A percentile compares a stretch with the other conserved stretches of the same genome.
phyloP scores from a whole-genome alignment of 2,888 invertebrate genomes.

The Cyclophora albipunctata region DNA sequence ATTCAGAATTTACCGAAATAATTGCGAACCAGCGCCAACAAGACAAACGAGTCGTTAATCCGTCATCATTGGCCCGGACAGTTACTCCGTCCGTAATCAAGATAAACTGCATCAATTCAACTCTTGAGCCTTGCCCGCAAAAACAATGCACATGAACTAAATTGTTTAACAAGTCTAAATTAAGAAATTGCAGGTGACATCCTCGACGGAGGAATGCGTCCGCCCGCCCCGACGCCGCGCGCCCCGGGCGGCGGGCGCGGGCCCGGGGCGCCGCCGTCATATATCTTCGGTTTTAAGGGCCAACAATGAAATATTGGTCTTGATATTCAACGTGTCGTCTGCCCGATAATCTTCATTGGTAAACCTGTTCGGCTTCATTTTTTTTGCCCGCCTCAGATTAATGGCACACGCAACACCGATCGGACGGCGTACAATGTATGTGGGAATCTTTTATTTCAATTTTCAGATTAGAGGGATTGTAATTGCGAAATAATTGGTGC shows the following conservation, averaged over 20 bases:
- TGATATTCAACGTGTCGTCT: slow-evolving; percentile 28
- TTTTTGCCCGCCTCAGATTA: slow-evolving; percentile 9
- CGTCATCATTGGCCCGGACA: too few species aligned
- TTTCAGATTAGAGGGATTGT: not conserved
- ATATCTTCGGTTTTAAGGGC: slow-evolving; percentile 22
- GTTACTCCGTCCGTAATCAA: not conserved
- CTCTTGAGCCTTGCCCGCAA: slow-evolving; percentile 7
- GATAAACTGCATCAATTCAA: slow-evolving; percentile 1
- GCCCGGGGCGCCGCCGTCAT: slow-evolving; percentile 9
- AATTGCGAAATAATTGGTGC: slow-evolving; percentile 1
- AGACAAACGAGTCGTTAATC: too few species aligned
- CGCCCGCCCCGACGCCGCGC: too few species aligned
- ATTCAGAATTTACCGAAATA: too few species aligned
- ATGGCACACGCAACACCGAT: not conserved
- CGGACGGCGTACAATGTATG: too few species aligned
- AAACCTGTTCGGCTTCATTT: slow-evolving; percentile 17
- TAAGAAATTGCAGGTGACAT: slow-evolving; percentile 33
- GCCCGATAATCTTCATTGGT: slow-evolving; percentile 28
- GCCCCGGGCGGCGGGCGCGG: not conserved
- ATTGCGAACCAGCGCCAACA: too few species aligned
- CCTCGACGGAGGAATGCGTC: slow-evolving; percentile 14
- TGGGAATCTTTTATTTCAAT: too few species aligned
- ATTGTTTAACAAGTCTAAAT: slow-evolving; percentile 28
- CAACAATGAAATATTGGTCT: slow-evolving; percentile 31
- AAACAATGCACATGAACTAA: slow-evolving; percentile 15